Conservation (phyloP, 1,140 invertebrate genomes). For the Homalodisca vitripennis region DNA sequence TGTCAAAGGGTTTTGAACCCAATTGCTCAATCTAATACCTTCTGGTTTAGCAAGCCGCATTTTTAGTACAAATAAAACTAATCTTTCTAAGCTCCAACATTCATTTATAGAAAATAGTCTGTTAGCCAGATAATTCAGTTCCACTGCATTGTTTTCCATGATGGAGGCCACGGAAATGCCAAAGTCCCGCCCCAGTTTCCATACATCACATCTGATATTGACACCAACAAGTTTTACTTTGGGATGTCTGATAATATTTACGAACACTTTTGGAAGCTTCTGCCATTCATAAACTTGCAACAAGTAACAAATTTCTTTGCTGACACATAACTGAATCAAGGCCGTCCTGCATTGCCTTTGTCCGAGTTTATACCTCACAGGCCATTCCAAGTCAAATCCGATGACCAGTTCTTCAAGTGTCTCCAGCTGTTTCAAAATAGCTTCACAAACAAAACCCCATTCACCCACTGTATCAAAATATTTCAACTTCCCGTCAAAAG, state of each 20-base stretch:
- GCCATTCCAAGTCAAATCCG: conserved; percentile 65
- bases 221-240: conserved; percentile 60
- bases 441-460: not conserved
- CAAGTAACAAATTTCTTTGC: conserved; percentile 53
- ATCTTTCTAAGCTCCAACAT: conserved; percentile 60
- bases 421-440: not conserved
- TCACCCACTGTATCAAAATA: not conserved
- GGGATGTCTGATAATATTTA: conserved; percentile 54
- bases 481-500: not conserved
- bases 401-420: conserved; percentile 40
- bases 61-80: conserved; percentile 57
- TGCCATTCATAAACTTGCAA: conserved; percentile 50
- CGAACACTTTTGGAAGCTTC: conserved; percentile 56
- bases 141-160: conserved; percentile 59
- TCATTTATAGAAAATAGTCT: conserved; percentile 51
- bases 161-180: conserved; percentile 52
- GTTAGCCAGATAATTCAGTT: conserved; percentile 58
- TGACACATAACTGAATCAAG: conserved; percentile 57
- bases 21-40: conserved; percentile 61
- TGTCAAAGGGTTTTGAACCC: conserved; percentile 57
- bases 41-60: too few species aligned
- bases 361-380: conserved; percentile 59
- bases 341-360: conserved; percentile 53
- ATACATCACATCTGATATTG: conserved; percentile 64
- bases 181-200: conserved; percentile 62